Conservation (phyloP, 1,140 invertebrate species). For the Episyrphus balteatus region DNA sequence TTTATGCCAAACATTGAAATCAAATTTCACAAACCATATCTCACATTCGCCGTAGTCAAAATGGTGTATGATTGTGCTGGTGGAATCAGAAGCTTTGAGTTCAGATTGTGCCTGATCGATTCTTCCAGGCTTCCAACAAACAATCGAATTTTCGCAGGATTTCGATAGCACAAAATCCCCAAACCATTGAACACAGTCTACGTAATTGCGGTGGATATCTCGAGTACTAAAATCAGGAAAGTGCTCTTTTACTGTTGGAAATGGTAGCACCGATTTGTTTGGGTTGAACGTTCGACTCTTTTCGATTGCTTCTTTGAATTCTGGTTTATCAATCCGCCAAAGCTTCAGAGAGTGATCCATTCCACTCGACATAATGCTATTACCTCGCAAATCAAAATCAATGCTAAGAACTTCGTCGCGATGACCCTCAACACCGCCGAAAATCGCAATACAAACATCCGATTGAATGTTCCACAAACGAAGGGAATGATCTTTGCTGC, state of each 20-base stretch:
- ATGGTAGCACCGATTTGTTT: slow-evolving; percentile 61
- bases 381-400: slow-evolving; percentile 82
- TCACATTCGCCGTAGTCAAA: slow-evolving; percentile 95
- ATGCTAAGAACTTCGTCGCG: slow-evolving; percentile 92
- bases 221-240: slow-evolving; percentile 95
- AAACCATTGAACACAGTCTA: slow-evolving; percentile 95
- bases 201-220: slow-evolving; percentile 96
- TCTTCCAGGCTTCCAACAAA: slow-evolving; percentile 34
- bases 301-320: slow-evolving; percentile 77
- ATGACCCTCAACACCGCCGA: slow-evolving; percentile 95
- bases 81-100: slow-evolving; percentile 27
- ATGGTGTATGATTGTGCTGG: slow-evolving; percentile 53
- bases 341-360: slow-evolving; percentile 97
- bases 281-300: slow-evolving; percentile 78
- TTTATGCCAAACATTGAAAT: slow-evolving; percentile 81
- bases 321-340: slow-evolving; percentile 77
- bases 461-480: slow-evolving; percentile 92
- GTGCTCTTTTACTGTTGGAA: slow-evolving; percentile 82
- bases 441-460: slow-evolving; percentile 89
- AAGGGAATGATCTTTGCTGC: slow-evolving; percentile 91
- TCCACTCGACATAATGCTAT: slow-evolving; percentile 87
- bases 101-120: slow-evolving; percentile 24
- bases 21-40: slow-evolving; percentile 96
- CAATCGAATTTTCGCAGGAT: slow-evolving; percentile 91
- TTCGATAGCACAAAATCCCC: slow-evolving; percentile 95